Evolutionary conservation across 2,113 vertebrate genomes (phyloP).

Genomic region (Emydura subglobosa): DNA sequence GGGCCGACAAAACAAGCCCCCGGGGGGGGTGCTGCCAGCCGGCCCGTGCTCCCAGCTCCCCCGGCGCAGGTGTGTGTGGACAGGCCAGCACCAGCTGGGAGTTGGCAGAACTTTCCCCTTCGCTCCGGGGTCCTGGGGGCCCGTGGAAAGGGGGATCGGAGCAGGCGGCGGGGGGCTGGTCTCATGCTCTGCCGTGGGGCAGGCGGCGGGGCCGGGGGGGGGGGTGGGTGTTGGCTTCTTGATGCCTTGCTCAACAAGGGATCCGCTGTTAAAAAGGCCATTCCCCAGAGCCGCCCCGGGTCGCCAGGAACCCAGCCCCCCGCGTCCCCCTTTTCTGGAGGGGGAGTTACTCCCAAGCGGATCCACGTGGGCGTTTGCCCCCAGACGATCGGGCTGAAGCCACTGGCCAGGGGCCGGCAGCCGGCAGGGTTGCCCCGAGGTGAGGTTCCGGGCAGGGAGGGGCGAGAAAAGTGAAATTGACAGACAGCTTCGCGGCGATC

Average conservation of each 20-base stretch:
- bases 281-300: too few species aligned
- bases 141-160: background rate
- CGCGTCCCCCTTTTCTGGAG: background rate
- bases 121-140: background rate
- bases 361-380: background rate
- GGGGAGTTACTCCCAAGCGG: background rate
- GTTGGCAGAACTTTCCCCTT: too few species aligned
- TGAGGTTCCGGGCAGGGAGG: conserved; percentile 52
- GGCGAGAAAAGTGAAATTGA: conserved; percentile 45
- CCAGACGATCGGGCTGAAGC: background rate
- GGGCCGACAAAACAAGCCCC: background rate
- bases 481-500: conserved; percentile 62
- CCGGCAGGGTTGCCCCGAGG: background rate
- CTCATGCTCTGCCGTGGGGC: too few species aligned
- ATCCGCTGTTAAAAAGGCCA: too few species aligned
- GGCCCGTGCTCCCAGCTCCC: background rate
- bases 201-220: background rate
- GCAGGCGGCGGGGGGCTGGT: too few species aligned
- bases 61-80: too few species aligned
- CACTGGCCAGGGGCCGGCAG: background rate
- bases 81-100: background rate
- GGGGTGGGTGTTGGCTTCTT: too few species aligned
- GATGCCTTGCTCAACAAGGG: too few species aligned
- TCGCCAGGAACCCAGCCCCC: background rate
- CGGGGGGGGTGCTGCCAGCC: background rate